Evolutionary conservation across 2,888 invertebrate species (phyloP).

Genomic region (Pseudococcus viburni): DNA sequence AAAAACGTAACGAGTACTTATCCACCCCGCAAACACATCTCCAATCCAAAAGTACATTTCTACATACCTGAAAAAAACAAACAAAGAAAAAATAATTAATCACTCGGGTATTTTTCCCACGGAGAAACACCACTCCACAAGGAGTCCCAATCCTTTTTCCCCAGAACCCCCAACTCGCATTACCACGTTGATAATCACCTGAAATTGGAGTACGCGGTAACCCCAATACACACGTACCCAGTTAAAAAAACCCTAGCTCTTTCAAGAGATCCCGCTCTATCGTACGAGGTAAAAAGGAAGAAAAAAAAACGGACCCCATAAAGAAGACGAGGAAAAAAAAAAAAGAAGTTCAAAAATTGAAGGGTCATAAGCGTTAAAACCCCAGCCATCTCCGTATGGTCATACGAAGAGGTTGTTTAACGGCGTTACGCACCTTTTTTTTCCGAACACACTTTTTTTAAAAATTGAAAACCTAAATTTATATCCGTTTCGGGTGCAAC

Average conservation of each 20-base stretch:
- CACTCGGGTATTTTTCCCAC: background rate
- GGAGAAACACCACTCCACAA: background rate
- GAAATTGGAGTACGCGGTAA: conserved; percentile 12
- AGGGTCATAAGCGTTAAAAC: background rate
- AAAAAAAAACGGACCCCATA: background rate
- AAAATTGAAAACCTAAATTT: conserved; percentile 43
- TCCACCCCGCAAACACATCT: background rate
- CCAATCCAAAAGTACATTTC: background rate
- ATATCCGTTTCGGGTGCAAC: conserved; percentile 12
- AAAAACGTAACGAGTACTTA: background rate
- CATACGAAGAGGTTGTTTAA: background rate
- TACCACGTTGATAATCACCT: conserved; percentile 28
- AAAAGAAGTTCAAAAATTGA: background rate
- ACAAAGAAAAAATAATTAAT: background rate
- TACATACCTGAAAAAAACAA: conserved; percentile 1
- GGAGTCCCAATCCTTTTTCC: background rate
- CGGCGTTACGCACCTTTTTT: background rate
- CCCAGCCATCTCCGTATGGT: background rate
- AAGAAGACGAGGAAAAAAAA: background rate
- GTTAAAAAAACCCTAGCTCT: background rate
- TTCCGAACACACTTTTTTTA: conserved; percentile 18
- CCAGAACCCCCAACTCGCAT: background rate
- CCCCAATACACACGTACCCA: background rate
- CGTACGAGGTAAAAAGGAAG: too few relatives aligned
- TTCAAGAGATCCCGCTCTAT: background rate